Conservation (phyloP, 2,113 vertebrate species). For the Muntiacus reevesi region DNA sequence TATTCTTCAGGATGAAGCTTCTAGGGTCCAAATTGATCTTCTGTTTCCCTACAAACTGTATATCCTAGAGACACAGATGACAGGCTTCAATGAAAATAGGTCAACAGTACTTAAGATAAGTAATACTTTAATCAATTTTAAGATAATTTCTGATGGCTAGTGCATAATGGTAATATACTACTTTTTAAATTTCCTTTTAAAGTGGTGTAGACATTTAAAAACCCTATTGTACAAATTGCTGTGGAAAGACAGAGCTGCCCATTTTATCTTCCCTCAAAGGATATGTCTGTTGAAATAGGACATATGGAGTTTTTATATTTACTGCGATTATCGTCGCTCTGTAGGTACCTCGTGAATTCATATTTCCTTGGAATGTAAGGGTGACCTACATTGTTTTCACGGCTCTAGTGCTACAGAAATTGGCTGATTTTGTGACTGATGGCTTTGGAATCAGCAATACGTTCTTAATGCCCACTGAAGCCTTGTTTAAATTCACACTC, state of each 20-base stretch:
- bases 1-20: constrained; percentile 4
- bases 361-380: background rate
- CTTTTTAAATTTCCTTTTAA: constrained; percentile 68
- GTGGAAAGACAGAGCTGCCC: constrained; percentile 61
- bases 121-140: constrained; percentile 78
- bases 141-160: constrained; percentile 69
- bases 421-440: background rate
- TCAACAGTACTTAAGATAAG: constrained; percentile 77
- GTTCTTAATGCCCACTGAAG: background rate
- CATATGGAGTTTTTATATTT: constrained; percentile 32
- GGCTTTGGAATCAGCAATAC: background rate
- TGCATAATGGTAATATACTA: constrained; percentile 54
- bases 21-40: background rate
- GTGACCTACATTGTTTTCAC: background rate
- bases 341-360: constrained; percentile 1
- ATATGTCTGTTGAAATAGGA: constrained; percentile 31
- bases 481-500: background rate
- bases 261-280: constrained; percentile 55
- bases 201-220: constrained; percentile 57
- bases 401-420: background rate
- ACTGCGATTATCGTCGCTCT: constrained; percentile 32
- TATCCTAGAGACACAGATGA: constrained; percentile 59
- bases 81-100: constrained; percentile 74
- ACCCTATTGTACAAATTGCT: constrained; percentile 5
- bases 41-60: background rate